phyloP scores from a whole-genome alignment of 2,113 vertebrate species.

The Tupaia tana region DNA sequence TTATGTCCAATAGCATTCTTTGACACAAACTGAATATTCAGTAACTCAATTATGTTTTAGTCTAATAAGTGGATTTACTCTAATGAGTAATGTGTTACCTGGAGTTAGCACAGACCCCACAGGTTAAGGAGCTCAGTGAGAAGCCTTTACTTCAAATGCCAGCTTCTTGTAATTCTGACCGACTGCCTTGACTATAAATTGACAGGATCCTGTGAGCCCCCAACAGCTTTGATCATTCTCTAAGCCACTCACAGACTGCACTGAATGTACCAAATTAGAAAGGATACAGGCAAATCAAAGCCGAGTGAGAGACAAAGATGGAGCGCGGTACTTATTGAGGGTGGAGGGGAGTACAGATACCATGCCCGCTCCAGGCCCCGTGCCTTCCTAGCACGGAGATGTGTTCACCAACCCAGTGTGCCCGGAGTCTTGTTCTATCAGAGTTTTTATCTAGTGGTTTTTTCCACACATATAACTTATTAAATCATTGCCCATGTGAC shows the following conservation, averaged over 20 bases:
- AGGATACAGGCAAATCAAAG: not conserved
- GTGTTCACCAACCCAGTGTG: not conserved
- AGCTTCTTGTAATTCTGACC: not conserved
- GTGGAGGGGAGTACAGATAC: too few relatives aligned
- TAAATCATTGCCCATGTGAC: not conserved
- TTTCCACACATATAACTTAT: not conserved
- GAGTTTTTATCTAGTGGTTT: not conserved
- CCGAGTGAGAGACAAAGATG: not conserved
- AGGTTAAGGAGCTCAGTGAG: too few relatives aligned
- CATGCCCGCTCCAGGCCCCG: not conserved
- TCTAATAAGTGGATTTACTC: too few relatives aligned
- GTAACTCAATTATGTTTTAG: not conserved
- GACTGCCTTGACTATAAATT: not conserved
- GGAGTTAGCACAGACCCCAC: not conserved
- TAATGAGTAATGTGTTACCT: too few relatives aligned
- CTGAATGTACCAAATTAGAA: not conserved
- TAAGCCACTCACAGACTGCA: not conserved
- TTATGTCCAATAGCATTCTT: not conserved
- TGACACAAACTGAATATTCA: not conserved
- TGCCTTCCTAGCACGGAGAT: too few relatives aligned
- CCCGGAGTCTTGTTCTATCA: not conserved
- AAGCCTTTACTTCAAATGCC: not conserved
- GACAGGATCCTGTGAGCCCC: not conserved
- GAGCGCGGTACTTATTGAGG: not conserved
- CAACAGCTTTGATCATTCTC: not conserved